Evolutionary conservation across 2,797 vertebrate species (phyloP).

Genomic region (Uromys caudimaculatus): DNA sequence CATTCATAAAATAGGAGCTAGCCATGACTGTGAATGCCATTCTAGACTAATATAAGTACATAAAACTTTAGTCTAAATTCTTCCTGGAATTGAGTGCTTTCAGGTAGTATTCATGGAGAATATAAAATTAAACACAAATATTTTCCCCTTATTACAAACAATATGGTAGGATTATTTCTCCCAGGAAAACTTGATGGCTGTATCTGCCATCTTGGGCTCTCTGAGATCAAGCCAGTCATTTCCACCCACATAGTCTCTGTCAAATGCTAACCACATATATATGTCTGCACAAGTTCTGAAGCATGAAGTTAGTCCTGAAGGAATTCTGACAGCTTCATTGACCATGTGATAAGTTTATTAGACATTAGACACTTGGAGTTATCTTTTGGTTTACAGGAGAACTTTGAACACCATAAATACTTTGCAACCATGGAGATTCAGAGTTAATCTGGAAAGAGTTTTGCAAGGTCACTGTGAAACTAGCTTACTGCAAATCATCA

Average conservation of each 20-base stretch:
- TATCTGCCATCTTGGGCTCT: neutral
- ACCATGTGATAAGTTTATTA: neutral
- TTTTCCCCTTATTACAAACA: neutral
- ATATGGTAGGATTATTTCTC: neutral
- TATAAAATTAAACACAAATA: neutral
- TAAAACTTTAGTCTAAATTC: neutral
- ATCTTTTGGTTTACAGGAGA: neutral
- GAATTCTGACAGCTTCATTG: neutral
- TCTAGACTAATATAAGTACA: neutral
- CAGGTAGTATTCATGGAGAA: neutral
- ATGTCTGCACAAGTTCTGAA: neutral
- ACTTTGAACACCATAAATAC: constrained; percentile 49
- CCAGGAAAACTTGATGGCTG: neutral
- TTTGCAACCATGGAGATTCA: neutral
- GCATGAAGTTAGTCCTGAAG: neutral
- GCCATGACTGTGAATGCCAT: neutral
- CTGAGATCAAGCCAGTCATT: neutral
- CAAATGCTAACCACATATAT: neutral
- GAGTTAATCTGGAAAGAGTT: neutral
- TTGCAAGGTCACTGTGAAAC: neutral
- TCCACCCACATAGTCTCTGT: neutral
- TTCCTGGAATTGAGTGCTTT: neutral
- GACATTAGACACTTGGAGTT: neutral
- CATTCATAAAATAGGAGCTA: neutral
- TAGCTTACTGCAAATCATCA: neutral